Conservation (phyloP, 1,140 invertebrate genomes). For the Oedothorax gibbosus region DNA sequence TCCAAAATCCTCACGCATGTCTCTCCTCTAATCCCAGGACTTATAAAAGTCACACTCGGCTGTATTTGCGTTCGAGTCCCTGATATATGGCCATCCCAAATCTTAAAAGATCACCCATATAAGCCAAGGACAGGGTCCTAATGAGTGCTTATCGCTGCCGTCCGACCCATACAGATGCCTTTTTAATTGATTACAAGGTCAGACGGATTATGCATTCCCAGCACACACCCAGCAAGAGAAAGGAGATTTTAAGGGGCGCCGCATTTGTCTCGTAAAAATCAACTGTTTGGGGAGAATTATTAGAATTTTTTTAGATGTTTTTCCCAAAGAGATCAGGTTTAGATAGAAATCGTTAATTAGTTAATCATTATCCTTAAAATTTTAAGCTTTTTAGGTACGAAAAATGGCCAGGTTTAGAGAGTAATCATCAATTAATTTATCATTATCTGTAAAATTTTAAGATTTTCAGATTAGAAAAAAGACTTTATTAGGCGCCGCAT, state of each 20-base stretch:
- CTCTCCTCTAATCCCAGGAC: slow-evolving; percentile 2
- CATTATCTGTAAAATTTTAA: too few relatives aligned
- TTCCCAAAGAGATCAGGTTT: too few relatives aligned
- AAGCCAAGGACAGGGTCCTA: slow-evolving; percentile 35
- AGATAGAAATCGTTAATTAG: too few relatives aligned
- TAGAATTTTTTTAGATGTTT: too few relatives aligned
- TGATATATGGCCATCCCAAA: slow-evolving; percentile 20
- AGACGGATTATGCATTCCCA: slow-evolving; percentile 29
- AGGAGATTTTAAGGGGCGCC: background rate
- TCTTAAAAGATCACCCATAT: slow-evolving; percentile 48
- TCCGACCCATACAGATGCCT: slow-evolving; percentile 34
- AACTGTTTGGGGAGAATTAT: too few relatives aligned
- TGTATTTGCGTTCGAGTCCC: slow-evolving; percentile 9
- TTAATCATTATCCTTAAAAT: too few relatives aligned
- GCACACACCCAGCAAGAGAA: slow-evolving; percentile 12
- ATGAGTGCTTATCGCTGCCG: slow-evolving; percentile 41
- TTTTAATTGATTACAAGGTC: slow-evolving; percentile 59
- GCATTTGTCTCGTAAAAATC: slow-evolving; percentile 10
- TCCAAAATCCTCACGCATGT: background rate
- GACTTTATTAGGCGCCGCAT: background rate
- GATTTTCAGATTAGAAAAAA: background rate
- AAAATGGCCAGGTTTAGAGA: background rate
- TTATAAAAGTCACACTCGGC: slow-evolving; percentile 18
- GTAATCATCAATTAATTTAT: too few relatives aligned
- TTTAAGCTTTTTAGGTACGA: background rate